These are phyloP conservation scores for Anastatus disparis DNA, from an alignment of 1,140 invertebrate genomes.

Conservation along the genomic window DNA sequence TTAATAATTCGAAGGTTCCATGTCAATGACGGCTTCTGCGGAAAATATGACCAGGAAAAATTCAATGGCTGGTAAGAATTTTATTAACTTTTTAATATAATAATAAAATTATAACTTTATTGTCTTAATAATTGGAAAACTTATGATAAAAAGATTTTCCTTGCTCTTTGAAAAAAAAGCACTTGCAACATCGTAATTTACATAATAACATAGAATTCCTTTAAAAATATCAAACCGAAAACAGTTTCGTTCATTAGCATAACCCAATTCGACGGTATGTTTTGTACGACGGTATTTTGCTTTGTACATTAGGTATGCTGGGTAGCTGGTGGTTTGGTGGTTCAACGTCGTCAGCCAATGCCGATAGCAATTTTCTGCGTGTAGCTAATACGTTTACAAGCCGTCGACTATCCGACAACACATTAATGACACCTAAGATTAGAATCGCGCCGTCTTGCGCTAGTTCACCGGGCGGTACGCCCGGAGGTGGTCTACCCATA, in stretches of 20 bases:
- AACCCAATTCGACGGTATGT: too few relatives aligned
- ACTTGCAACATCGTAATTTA: too few relatives aligned
- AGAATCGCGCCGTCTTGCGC: constrained; percentile 85
- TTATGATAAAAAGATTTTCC: too few relatives aligned
- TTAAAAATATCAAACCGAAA: too few relatives aligned
- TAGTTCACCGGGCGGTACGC: constrained; percentile 85
- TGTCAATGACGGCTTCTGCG: constrained; percentile 65
- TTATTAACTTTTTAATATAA: too few relatives aligned
- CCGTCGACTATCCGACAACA: constrained; percentile 89
- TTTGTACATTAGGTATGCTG: constrained; percentile 68
- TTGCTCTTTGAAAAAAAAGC: too few relatives aligned
- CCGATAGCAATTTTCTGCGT: constrained; percentile 83
- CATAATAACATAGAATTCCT: too few relatives aligned
- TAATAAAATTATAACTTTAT: too few relatives aligned
- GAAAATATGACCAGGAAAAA: constrained; percentile 64
- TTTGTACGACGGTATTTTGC: too few relatives aligned
- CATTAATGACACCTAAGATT: constrained; percentile 89
- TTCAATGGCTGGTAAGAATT: constrained; percentile 56
- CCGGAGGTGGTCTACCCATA: constrained; percentile 82
- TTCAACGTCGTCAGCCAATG: constrained; percentile 79
- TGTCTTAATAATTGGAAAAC: too few relatives aligned
- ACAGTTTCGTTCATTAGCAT: too few relatives aligned
- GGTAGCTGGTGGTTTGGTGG: constrained; percentile 81
- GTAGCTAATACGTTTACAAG: constrained; percentile 84
- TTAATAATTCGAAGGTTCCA: constrained; percentile 53